Conservation (phyloP, 2,797 vertebrate species). For the Hemibagrus guttatus region DNA sequence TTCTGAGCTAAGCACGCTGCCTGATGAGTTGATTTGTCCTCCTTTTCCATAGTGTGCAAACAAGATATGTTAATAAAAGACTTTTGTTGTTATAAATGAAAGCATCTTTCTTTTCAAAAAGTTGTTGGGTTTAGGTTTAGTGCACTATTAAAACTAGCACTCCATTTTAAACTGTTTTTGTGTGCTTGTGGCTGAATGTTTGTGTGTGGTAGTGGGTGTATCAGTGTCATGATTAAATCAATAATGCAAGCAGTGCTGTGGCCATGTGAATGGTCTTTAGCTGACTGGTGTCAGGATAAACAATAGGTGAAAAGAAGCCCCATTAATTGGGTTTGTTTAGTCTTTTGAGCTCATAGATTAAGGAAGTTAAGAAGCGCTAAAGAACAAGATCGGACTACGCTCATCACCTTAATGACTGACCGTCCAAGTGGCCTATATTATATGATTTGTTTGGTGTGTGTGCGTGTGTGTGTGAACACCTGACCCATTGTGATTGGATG, state of each 20-base stretch:
- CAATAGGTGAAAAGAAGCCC: background rate
- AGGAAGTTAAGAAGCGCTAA: background rate
- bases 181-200: background rate
- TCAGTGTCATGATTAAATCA: background rate
- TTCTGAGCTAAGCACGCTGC: too few relatives aligned
- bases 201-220: background rate
- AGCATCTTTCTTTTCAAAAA: background rate
- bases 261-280: background rate
- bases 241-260: background rate
- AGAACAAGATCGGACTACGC: background rate
- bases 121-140: background rate
- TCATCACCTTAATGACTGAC: background rate
- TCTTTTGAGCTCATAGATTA: constrained; percentile 2
- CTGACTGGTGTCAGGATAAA: constrained; percentile 18
- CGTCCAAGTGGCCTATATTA: background rate
- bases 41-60: too few relatives aligned
- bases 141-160: background rate
- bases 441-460: background rate
- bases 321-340: constrained; percentile 25
- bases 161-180: background rate
- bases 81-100: too few relatives aligned
- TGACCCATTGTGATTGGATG: background rate
- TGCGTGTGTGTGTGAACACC: background rate
- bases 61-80: too few relatives aligned
- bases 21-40: too few relatives aligned